phyloP scores from a whole-genome alignment of 2,888 invertebrate genomes.

The Pterostichus madidus region DNA sequence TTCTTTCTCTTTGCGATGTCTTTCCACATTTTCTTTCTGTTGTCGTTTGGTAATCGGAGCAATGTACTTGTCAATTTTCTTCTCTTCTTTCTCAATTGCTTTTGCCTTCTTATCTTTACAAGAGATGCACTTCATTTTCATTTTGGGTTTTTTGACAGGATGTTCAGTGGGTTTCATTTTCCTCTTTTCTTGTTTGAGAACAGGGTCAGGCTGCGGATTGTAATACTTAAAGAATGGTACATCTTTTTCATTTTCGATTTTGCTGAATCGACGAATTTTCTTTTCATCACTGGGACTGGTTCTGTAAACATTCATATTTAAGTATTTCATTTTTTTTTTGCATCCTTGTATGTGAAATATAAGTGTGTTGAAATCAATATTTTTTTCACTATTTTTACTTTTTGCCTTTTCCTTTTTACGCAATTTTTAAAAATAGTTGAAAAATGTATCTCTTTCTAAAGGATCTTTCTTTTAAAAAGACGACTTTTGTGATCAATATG shows the following conservation, averaged over 20 bases:
- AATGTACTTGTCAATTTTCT: constrained; percentile 69
- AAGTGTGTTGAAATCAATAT: too few species aligned
- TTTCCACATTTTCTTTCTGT: constrained; percentile 69
- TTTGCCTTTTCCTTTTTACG: too few species aligned
- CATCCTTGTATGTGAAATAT: too few species aligned
- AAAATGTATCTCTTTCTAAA: too few species aligned
- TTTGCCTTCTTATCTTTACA: constrained; percentile 56
- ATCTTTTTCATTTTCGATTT: constrained; percentile 44
- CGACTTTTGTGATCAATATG: too few species aligned
- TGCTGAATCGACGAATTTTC: constrained; percentile 54
- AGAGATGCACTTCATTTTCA: constrained; percentile 32
- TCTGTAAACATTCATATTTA: not conserved
- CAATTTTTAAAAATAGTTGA: too few species aligned
- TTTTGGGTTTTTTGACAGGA: constrained; percentile 14
- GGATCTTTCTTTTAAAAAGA: too few species aligned
- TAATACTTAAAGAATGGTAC: constrained; percentile 33
- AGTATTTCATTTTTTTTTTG: not conserved
- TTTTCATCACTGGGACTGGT: not conserved
- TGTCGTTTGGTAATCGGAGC: constrained; percentile 70
- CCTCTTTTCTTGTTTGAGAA: constrained; percentile 58
- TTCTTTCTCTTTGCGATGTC: constrained; percentile 70
- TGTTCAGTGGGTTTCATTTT: constrained; percentile 38
- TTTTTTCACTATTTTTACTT: too few species aligned
- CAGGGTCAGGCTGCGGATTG: constrained; percentile 47
- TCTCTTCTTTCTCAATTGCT: constrained; percentile 21